Base-by-base conservation (phyloP, 1,140 invertebrate genomes). In the Zeugodacus cucurbitae region DNA sequence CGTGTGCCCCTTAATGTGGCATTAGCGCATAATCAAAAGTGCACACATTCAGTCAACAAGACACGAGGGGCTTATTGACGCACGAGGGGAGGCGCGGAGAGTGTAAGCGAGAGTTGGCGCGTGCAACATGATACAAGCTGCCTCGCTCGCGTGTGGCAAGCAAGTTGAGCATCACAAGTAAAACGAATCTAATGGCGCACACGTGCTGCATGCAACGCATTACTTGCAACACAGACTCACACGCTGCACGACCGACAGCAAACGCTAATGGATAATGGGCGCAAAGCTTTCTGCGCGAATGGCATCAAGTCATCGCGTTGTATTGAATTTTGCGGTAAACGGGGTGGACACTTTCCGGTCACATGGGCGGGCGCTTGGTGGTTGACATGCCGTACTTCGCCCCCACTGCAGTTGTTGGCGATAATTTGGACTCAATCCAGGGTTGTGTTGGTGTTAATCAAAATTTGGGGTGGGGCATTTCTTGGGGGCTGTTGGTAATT, bases 161-260 rank as follows among this genome's bases (percentile, higher is more conserved):
- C 74, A 82, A 82, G 74, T 82, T 82, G 74, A 82, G 41, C 74
- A 82, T 82, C 74, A 82, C 74, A 82, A 82, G 74, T 82, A 82
- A 82, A 82, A 82, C 41, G 74, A 82, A 82, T 82, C 74, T 82
- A 82, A 82, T 82, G 74, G 74, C 41, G 74, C 74, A 17, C 74
- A 82, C 74, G 74, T 82, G 74, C 74, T 10, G 74, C 74, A 82
- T 48, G 74, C 41, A 48, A 82, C n/a, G 74, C 74, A 48, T 82
- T 48, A 29, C 44, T 82, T 48, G 20, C 74, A 82, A 41, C 34
- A 29, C 8, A 20, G 6, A 74, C 17, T 26, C 41, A 14, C 37
- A 22, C 70, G 44, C 11, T 41, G 20, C 37, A 22, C n/a, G 20
- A 5, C 22, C 58, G 14, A 82, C 74, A 82, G 34, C 37, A 82